These are phyloP conservation scores for Cyrtorhinus lividipennis DNA, from an alignment of 1,140 invertebrate species.

Conservation along the genomic window DNA sequence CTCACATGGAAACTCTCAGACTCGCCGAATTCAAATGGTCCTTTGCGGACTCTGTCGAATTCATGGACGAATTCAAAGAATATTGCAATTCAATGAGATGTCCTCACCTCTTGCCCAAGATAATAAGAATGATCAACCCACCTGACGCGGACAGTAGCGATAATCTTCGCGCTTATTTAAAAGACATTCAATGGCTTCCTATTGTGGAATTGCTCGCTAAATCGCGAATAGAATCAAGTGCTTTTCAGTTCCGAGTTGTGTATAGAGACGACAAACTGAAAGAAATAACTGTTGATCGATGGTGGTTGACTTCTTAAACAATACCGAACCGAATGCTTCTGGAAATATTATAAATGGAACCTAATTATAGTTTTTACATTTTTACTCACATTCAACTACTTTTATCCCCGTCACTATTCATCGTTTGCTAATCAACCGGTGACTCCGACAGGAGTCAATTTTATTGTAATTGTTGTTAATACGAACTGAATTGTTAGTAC, in stretches of 20 bases:
- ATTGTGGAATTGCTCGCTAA: constrained; percentile 20
- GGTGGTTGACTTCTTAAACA: constrained; percentile 12
- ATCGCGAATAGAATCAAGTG: background rate
- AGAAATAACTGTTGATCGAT: constrained; percentile 6
- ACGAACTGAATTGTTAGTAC: background rate
- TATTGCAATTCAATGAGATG: constrained; percentile 16
- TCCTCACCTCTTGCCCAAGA: constrained; percentile 5
- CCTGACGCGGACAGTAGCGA: constrained; percentile 13
- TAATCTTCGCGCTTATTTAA: constrained; percentile 10
- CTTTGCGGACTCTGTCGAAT: background rate
- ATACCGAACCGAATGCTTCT: no score
- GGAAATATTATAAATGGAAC: background rate
- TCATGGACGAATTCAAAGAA: constrained; percentile 6
- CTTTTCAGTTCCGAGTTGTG: constrained; percentile 1
- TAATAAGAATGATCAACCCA: constrained; percentile 20
- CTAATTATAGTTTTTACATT: background rate
- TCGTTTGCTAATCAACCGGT: background rate
- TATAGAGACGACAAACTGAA: constrained; percentile 15
- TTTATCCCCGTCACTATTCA: background rate
- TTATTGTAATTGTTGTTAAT: background rate
- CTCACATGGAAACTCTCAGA: background rate
- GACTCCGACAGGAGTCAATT: background rate
- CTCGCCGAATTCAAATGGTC: constrained; percentile 6
- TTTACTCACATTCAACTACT: background rate
- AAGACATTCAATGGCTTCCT: constrained; percentile 18